Base-by-base conservation (phyloP, 2,888 invertebrate genomes). In the Pandemis corylana region DNA sequence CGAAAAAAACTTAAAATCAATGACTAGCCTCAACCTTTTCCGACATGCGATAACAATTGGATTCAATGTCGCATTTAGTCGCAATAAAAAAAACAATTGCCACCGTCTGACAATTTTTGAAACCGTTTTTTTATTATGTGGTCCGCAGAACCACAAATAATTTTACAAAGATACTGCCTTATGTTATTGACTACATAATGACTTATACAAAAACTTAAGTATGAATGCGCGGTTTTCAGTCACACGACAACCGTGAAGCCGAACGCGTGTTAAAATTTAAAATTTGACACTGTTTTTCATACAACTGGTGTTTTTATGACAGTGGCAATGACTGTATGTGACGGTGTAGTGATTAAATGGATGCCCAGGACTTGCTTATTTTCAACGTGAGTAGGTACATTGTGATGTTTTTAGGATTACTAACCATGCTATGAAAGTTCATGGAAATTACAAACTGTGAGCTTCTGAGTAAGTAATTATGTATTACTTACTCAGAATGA, bases 321-420 rank as follows among this genome's bases (percentile, higher is more conserved):
- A n/a, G 69, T 68, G 3, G n/a, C 5, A 28, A 65, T 74, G 44
- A 51, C 28, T 42, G 41, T 36, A 53, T 53, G 51, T 67, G 51
- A 53, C 51, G 15, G 51, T 63, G 53, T 56, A 68, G 61, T 76
- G 69, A 68, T 70, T 80, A 74, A 78, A 85, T 85, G 84, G 83
- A 86, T 81, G 78, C 82, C 77, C 81, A 80, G 76, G 81, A 85
- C 76, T 78, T 79, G 53, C 79, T 81, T 76, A 78, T 84, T 76
- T 84, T 82, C 76, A 81, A 77, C 66, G 83, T 83, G 72, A 80
- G 80, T 80, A 59, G 10, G 4, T 28, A 10, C 53, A 28, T n/a
- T 46, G 46, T 44, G 5, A n/a, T 68, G 41, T 62, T 69, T 20
- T 65, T 42, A 13, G 72, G 72, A 36, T 53, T 9, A 10, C 5